Percentiles rank a stretch among this genome's conserved stretches.
phyloP scores from a whole-genome alignment of 1,140 invertebrate species.

The Lepidurus arcticus region DNA sequence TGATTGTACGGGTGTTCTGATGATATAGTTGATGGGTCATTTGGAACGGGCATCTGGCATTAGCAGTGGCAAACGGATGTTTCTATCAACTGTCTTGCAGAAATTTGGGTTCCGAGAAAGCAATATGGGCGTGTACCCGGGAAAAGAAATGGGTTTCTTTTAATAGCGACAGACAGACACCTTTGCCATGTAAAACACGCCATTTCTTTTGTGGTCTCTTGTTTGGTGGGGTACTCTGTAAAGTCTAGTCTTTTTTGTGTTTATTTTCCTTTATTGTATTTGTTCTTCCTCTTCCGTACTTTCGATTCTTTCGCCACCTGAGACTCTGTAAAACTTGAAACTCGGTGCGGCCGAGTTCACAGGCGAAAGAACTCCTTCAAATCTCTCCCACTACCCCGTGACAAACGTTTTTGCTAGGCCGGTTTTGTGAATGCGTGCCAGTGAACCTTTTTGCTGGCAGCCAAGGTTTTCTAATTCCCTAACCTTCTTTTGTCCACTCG shows the following conservation, averaged over 20 bases:
- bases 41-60: neutral
- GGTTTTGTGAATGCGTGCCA: too few relatives aligned
- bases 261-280: neutral
- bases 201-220: constrained; percentile 1
- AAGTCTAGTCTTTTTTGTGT: neutral
- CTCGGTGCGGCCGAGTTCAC: too few relatives aligned
- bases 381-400: too few relatives aligned
- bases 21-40: neutral
- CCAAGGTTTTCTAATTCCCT: too few relatives aligned
- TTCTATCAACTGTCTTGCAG: constrained; percentile 11
- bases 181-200: neutral
- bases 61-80: neutral
- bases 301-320: too few relatives aligned
- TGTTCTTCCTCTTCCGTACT: too few relatives aligned
- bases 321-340: too few relatives aligned
- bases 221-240: neutral
- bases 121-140: neutral
- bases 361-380: too few relatives aligned
- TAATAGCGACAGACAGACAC: neutral
- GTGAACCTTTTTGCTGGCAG: too few relatives aligned
- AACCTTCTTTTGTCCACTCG: too few relatives aligned
- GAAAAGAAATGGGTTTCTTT: neutral
- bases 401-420: too few relatives aligned
- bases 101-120: neutral
- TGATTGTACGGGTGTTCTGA: neutral